These are phyloP conservation scores for Drosophila leontia DNA, from an alignment of 1,140 invertebrate genomes.

Conservation along the genomic window DNA sequence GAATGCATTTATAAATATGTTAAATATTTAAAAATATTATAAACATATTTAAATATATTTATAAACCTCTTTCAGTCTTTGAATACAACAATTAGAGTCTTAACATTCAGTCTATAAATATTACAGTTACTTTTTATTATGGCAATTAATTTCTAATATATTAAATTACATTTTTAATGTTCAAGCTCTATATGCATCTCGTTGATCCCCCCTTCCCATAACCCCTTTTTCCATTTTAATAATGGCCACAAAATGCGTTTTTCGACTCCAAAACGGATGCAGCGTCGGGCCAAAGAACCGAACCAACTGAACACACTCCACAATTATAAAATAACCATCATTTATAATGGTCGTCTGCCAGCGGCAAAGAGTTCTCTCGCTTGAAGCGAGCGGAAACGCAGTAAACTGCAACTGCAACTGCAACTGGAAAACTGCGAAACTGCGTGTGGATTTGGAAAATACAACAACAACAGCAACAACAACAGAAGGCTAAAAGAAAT, in stretches of 20 bases:
- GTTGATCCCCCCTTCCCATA: constrained; percentile 31
- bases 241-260: constrained; percentile 79
- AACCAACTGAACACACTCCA: constrained; percentile 53
- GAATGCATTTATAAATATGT: neutral
- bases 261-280: constrained; percentile 72
- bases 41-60: no score
- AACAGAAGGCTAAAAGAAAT: constrained; percentile 26
- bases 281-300: constrained; percentile 39
- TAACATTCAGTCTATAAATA: no score
- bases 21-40: neutral
- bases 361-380: constrained; percentile 46
- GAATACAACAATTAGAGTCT: neutral
- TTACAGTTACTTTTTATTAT: neutral
- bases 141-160: neutral
- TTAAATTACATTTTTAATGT: neutral
- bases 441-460: constrained; percentile 70
- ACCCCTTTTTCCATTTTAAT: constrained; percentile 19
- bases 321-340: constrained; percentile 83
- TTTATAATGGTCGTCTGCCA: constrained; percentile 73
- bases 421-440: constrained; percentile 32
- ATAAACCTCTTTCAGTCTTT: neutral
- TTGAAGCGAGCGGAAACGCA: constrained; percentile 71
- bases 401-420: constrained; percentile 49
- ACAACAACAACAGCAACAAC: neutral
- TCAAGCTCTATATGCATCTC: neutral